Evolutionary conservation across 2,888 invertebrate genomes (phyloP).

Genomic region (Ormyrus labotus): DNA sequence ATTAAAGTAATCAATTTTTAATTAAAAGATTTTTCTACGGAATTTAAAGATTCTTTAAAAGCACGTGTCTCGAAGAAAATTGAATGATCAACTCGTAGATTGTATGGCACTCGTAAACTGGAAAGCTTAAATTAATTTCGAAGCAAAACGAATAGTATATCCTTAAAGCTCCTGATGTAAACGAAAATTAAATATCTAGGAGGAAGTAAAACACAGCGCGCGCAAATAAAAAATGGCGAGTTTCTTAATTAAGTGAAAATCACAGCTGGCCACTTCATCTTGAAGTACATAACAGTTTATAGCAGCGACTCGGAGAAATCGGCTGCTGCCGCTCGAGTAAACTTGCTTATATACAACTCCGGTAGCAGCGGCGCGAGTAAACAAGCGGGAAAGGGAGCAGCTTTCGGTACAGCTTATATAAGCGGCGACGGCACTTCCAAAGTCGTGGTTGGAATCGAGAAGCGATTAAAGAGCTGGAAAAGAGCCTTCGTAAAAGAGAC

Average conservation of each 20-base stretch:
- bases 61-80: too few relatives aligned
- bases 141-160: too few relatives aligned
- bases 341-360: constrained; percentile 14
- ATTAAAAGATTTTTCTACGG: too few relatives aligned
- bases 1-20: too few relatives aligned
- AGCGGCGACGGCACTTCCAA: constrained; percentile 51
- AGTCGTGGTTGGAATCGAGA: constrained; percentile 60
- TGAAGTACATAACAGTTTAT: constrained; percentile 17
- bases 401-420: constrained; percentile 57
- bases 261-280: constrained; percentile 48
- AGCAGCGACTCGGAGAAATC: constrained; percentile 9
- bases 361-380: too few relatives aligned
- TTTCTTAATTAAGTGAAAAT: constrained; percentile 46
- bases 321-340: constrained; percentile 13
- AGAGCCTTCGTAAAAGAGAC: constrained; percentile 55
- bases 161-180: not conserved
- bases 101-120: too few relatives aligned
- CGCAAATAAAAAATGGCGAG: not conserved
- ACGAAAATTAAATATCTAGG: constrained; percentile 2
- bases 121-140: too few relatives aligned
- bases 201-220: not conserved
- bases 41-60: too few relatives aligned
- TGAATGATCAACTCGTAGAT: too few relatives aligned
- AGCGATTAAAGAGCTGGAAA: constrained; percentile 63
- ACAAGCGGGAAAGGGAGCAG: too few relatives aligned